These are phyloP conservation scores for Avahi laniger DNA, from an alignment of 2,797 vertebrate genomes.

Conservation along the genomic window DNA sequence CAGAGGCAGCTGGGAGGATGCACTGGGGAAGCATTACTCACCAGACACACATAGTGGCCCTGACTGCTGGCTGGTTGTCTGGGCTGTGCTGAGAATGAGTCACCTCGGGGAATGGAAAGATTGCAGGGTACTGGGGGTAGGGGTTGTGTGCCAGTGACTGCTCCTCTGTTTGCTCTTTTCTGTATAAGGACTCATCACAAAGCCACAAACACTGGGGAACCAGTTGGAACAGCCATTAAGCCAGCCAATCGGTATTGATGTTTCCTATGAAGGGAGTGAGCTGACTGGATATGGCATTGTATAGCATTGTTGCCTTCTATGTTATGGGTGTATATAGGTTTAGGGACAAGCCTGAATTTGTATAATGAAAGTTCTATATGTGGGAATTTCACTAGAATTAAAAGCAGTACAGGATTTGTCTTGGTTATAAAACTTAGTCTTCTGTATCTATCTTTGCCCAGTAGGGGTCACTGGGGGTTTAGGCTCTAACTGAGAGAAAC, in stretches of 20 bases:
- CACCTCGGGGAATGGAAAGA: slow-evolving; percentile 56
- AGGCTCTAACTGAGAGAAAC: slow-evolving; percentile 17
- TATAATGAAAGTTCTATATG: background rate
- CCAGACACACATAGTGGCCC: slow-evolving; percentile 49
- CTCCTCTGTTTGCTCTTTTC: background rate
- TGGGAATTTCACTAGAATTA: slow-evolving; percentile 38
- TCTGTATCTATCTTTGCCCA: slow-evolving; percentile 59
- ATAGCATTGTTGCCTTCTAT: background rate
- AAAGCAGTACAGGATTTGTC: slow-evolving; percentile 40
- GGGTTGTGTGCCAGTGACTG: background rate
- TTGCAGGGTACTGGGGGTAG: background rate
- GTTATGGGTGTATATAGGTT: background rate
- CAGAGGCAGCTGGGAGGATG: background rate
- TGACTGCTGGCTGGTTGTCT: background rate
- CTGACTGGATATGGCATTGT: background rate
- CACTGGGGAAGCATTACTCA: slow-evolving; percentile 78
- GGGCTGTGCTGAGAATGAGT: slow-evolving; percentile 68
- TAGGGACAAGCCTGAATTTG: slow-evolving; percentile 50
- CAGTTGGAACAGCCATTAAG: background rate
- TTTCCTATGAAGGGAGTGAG: background rate
- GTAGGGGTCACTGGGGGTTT: slow-evolving; percentile 65
- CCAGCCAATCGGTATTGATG: background rate
- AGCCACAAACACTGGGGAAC: background rate
- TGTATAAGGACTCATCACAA: slow-evolving; percentile 16
- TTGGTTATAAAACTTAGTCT: slow-evolving; percentile 40